Conservation (phyloP, 2,113 vertebrate genomes). For the Coturnix japonica region DNA sequence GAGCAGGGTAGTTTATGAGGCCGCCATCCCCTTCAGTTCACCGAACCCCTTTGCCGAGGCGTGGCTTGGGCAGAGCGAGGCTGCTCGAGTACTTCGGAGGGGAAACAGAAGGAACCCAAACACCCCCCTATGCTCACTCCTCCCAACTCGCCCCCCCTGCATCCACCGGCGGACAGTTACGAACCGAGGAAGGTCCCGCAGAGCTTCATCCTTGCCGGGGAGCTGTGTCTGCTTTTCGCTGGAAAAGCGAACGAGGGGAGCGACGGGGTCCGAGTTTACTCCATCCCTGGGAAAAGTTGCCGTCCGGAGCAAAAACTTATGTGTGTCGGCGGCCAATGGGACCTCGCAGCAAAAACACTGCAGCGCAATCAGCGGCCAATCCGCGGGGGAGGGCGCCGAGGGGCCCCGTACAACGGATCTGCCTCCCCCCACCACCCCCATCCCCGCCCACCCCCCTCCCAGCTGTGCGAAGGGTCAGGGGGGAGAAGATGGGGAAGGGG, state of each 20-base stretch:
- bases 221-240: not conserved
- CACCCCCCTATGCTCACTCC: accelerated
- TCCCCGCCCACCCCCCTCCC: not conserved
- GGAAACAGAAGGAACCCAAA: accelerated
- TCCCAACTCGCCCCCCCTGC: not conserved
- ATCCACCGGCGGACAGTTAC: conserved; percentile 60
- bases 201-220: conserved; percentile 87
- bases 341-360: conserved; percentile 61
- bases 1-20: not conserved
- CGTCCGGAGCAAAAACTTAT: conserved; percentile 86
- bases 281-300: conserved; percentile 83
- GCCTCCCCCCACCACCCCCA: not conserved
- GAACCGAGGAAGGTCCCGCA: conserved; percentile 92
- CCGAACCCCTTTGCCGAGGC: not conserved
- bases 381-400: conserved; percentile 61
- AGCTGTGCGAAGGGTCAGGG: not conserved
- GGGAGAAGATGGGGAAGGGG: not conserved
- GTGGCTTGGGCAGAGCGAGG: not conserved
- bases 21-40: no score
- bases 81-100: not conserved
- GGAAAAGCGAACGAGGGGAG: not conserved
- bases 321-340: conserved; percentile 80
- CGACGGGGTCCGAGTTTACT: conserved; percentile 60
- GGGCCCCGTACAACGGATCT: conserved; percentile 78
- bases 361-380: conserved; percentile 79